Evolutionary conservation across 2,113 vertebrate genomes (phyloP).

Genomic region (Brevimyrus niger): DNA sequence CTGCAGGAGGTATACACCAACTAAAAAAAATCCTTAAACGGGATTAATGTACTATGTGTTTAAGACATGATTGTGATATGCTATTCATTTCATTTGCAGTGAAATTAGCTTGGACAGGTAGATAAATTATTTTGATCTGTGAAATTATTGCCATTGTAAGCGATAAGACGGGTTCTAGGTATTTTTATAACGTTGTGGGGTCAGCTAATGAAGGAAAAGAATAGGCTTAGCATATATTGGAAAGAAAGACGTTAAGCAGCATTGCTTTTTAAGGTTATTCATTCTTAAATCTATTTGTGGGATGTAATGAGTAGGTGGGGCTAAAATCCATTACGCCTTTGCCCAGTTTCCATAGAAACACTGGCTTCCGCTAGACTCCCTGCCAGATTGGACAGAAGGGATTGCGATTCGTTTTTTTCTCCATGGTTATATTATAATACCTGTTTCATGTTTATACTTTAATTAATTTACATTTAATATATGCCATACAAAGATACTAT

Average conservation of each 20-base stretch:
- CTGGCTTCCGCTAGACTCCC: not conserved
- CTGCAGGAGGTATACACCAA: not conserved
- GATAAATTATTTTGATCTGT: not conserved
- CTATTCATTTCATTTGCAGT: not conserved
- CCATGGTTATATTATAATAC: not conserved
- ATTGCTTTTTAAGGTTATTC: not conserved
- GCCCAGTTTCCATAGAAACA: slow-evolving; percentile 3
- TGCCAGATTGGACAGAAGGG: not conserved
- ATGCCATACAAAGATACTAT: not conserved
- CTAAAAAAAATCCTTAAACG: not conserved
- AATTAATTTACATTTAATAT: not conserved
- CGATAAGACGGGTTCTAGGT: not conserved
- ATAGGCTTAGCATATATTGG: not conserved
- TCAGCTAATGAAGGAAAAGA: not conserved
- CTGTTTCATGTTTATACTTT: not conserved
- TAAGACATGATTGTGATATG: not conserved
- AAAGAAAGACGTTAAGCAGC: not conserved
- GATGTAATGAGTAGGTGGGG: not conserved
- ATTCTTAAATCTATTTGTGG: not conserved
- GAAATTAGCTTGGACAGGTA: not conserved
- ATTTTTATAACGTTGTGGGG: not conserved
- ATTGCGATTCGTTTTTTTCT: not conserved
- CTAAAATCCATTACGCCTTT: not conserved
- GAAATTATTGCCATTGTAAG: not conserved
- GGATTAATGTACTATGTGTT: not conserved